These are phyloP conservation scores for Linnaemya tessellans DNA, from an alignment of 2,888 invertebrate genomes.

Conservation along the genomic window DNA sequence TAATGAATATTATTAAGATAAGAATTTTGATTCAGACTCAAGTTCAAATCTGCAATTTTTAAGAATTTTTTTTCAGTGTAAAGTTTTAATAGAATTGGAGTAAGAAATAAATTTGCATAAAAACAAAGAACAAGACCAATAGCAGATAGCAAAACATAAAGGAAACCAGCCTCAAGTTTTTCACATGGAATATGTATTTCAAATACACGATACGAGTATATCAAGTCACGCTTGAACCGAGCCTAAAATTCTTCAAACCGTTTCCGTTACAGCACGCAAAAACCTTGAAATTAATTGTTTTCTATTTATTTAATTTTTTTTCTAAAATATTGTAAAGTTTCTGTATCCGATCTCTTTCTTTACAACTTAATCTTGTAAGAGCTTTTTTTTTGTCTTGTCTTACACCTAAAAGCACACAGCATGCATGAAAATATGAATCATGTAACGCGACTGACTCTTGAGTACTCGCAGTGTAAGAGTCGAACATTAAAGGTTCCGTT, in stretches of 20 bases:
- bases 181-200: background rate
- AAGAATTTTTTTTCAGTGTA: too few species aligned
- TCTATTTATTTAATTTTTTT: background rate
- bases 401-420: constrained; percentile 18
- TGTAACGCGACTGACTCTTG: constrained; percentile 15
- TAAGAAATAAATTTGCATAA: background rate
- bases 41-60: too few species aligned
- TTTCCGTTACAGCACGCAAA: constrained; percentile 8
- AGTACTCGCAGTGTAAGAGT: background rate
- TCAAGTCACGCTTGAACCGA: background rate
- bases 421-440: constrained; percentile 22
- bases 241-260: background rate
- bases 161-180: background rate
- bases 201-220: background rate
- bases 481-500: constrained; percentile 55
- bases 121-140: background rate
- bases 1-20: too few species aligned
- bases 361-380: constrained; percentile 19
- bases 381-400: constrained; percentile 9
- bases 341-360: constrained; percentile 8
- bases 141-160: background rate
- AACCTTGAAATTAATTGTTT: constrained; percentile 14
- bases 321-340: background rate
- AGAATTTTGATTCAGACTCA: too few species aligned
- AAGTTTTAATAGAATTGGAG: too few species aligned